These are phyloP conservation scores for Microtus montanus DNA, from an alignment of 2,113 vertebrate species.

Conservation along the genomic window DNA sequence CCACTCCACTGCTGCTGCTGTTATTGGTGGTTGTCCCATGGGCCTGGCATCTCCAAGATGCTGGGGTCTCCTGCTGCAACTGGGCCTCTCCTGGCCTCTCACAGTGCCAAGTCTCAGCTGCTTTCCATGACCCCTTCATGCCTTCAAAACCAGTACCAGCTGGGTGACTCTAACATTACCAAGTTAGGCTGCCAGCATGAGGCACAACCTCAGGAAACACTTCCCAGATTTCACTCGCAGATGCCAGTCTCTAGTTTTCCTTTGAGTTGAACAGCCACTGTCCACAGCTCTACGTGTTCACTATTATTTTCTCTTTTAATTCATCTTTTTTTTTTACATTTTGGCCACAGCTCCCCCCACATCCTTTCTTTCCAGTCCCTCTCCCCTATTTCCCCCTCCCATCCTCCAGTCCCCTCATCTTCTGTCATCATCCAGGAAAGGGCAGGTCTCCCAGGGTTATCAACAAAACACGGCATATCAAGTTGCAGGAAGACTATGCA, in stretches of 20 bases:
- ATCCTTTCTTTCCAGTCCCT: background rate
- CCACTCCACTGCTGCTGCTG: background rate
- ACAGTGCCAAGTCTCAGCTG: background rate
- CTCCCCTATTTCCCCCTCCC: background rate
- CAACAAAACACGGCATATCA: background rate
- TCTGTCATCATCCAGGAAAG: background rate
- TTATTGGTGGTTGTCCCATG: background rate
- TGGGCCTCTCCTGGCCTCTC: background rate
- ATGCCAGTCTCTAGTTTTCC: too few relatives aligned
- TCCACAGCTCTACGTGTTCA: background rate
- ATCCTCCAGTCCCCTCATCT: background rate
- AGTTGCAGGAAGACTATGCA: background rate
- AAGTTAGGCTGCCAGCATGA: background rate
- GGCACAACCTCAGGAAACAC: background rate
- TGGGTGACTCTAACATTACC: background rate
- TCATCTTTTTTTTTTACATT: background rate
- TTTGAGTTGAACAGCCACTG: background rate
- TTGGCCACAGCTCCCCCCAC: background rate
- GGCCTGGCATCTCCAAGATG: background rate
- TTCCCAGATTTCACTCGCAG: background rate
- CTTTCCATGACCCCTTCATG: background rate
- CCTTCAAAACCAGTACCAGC: background rate
- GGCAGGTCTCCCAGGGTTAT: background rate
- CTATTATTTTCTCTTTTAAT: too few relatives aligned
- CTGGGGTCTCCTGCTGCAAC: background rate